Percentiles rank a stretch among this genome's conserved stretches.
Conservation (phyloP, 2,113 vertebrate genomes). For the Penelope pileata region DNA sequence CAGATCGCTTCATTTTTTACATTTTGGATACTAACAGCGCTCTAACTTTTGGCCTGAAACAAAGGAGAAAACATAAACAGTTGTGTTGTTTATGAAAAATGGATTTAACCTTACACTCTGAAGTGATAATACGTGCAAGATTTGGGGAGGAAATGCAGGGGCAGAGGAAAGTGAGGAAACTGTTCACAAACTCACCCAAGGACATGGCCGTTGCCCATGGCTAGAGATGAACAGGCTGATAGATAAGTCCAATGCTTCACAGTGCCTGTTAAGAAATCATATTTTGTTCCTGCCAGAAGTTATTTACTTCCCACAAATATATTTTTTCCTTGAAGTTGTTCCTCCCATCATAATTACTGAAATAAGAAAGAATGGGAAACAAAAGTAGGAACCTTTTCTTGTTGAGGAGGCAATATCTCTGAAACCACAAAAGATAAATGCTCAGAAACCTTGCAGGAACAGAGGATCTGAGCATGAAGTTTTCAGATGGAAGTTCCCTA, state of each 20-base stretch:
- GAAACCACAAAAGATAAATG: neutral
- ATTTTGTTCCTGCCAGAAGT: neutral
- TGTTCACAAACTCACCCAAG: constrained; percentile 1
- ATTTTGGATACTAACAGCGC: neutral
- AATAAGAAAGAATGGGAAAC: neutral
- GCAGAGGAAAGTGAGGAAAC: neutral
- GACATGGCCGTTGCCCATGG: neutral
- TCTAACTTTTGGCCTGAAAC: neutral
- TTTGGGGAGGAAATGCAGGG: neutral
- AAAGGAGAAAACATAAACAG: neutral
- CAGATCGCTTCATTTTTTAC: neutral
- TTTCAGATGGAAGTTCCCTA: neutral
- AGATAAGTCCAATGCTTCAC: neutral
- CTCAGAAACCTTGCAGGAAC: neutral
- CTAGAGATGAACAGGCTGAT: neutral
- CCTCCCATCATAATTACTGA: neutral
- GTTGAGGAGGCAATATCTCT: neutral
- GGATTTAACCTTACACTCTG: neutral
- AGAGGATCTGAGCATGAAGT: neutral
- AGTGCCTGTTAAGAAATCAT: neutral
- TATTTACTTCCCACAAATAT: neutral
- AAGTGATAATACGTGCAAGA: neutral
- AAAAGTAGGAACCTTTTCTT: neutral
- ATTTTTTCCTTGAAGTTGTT: neutral
- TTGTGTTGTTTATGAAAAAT: neutral